phyloP scores from a whole-genome alignment of 2,888 invertebrate species.

The Trisateles emortualis region DNA sequence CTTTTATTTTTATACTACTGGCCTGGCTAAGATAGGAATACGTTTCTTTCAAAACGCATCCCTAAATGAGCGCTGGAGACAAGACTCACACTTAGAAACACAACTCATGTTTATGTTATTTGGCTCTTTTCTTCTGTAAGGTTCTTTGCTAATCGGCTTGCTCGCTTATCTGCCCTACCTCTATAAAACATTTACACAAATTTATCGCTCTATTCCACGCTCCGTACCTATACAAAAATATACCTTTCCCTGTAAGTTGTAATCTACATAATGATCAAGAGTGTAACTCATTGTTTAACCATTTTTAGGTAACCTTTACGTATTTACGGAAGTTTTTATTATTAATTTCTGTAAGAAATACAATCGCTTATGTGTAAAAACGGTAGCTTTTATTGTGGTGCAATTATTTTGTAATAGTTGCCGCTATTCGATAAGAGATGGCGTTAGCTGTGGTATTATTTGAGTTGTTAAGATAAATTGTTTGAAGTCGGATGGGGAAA shows the following conservation, averaged over 20 bases:
- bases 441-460: slow-evolving; percentile 26
- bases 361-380: slow-evolving; percentile 3
- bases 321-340: slow-evolving; percentile 14
- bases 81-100: too few species aligned
- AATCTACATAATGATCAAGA: slow-evolving; percentile 31
- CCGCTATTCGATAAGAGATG: slow-evolving; percentile 52
- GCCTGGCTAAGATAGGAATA: too few species aligned
- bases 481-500: too few species aligned
- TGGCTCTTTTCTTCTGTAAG: too few species aligned
- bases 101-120: too few species aligned
- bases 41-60: too few species aligned
- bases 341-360: slow-evolving; percentile 1
- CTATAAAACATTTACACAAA: too few species aligned
- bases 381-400: background rate
- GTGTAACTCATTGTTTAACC: slow-evolving; percentile 32
- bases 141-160: too few species aligned
- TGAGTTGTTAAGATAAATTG: too few species aligned
- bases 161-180: too few species aligned
- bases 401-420: background rate
- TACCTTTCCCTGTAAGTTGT: background rate
- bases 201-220: background rate
- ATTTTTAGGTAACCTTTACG: slow-evolving; percentile 5
- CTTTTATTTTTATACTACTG: too few species aligned
- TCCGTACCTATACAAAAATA: background rate
- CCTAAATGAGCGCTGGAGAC: too few species aligned